Evolutionary conservation across 35 echinoderm and acorn worm species (phyloP), one percentile per base, ranked within the genome.

Genomic region (Strongylocentrotus purpuratus): DNA sequence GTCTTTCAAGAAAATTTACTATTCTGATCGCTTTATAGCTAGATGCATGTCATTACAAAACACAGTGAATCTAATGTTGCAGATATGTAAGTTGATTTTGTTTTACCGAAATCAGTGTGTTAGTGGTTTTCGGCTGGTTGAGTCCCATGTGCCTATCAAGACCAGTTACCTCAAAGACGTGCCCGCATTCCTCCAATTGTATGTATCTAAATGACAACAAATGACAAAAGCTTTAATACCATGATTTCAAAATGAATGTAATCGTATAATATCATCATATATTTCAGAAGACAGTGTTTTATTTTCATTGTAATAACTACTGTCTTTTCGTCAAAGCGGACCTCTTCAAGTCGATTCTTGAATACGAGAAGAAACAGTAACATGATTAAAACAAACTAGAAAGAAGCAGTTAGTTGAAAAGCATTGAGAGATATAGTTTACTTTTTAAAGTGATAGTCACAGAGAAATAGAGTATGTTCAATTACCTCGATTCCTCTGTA

Each of bases 91-190:
- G 35, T 41, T 41, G 0, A 1, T 41, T 41, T 41, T 1, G 0
- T 41, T n/a, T n/a, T 89, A 89, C 87, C 87, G 33, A 45, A 89
- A 89, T 33, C 11, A 46, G 25, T 10, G 87, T 18, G 33, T 46
- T 89, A 7, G 33, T 46, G 33, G 32, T 46, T 25, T 41, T 1
- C 12, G 32, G 6, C 32, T 33, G 33, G 45, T 41, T 4, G 33
- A 89, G 32, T 22, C 48, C 91, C 2, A 93, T 25, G 47, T 93
- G 48, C 31, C 41, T 93, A 32, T 93, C 91, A 8, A 95, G 47
- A 91, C 86, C 94, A 45, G 94, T 32, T 33, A 99, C 94, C 95
- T 96, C 96, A 52, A 95, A 48, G 2, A 95, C 52, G 59, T 97
- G 96, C 5, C 92, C 92, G 88, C 96, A 97, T 71, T 97, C 95